phyloP scores from a whole-genome alignment of 1,140 invertebrate species.

The Linepithema humile region DNA sequence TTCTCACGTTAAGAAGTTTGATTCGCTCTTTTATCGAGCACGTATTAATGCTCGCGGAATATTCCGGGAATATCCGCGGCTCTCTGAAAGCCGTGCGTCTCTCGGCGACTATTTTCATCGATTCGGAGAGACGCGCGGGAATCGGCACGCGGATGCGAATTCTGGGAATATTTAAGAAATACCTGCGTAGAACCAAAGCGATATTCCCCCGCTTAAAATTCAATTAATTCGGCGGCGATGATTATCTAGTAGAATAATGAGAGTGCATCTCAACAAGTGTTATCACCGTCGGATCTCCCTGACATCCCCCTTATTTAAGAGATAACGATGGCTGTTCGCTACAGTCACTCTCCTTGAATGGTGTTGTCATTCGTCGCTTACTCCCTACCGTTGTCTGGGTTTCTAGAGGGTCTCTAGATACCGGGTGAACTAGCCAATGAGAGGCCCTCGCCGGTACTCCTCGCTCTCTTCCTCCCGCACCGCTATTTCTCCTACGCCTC shows the following conservation, averaged over 20 bases:
- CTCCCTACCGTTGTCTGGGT: conserved; percentile 39
- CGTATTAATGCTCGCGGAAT: not conserved
- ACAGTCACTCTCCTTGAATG: conserved; percentile 70
- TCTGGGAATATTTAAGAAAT: not conserved
- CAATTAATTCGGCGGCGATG: conserved; percentile 71
- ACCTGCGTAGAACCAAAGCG: not conserved
- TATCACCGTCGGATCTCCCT: conserved; percentile 66
- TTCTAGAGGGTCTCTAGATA: conserved; percentile 64
- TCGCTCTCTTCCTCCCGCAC: conserved; percentile 28
- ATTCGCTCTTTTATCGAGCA: not conserved
- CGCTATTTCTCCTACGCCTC: conserved; percentile 16
- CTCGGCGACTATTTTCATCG: not conserved
- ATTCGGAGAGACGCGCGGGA: not conserved
- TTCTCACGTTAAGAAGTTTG: not conserved
- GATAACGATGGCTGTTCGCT: conserved; percentile 73
- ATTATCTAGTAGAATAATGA: conserved; percentile 72
- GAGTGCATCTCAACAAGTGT: conserved; percentile 72
- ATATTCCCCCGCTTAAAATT: conserved; percentile 66
- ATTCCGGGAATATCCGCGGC: not conserved
- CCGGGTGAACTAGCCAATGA: conserved; percentile 63
- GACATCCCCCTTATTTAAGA: conserved; percentile 69
- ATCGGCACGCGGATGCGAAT: not conserved
- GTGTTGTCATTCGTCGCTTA: conserved; percentile 72
- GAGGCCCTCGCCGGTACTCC: conserved; percentile 26
- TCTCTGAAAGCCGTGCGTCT: not conserved